Conservation (phyloP, 2,113 vertebrate genomes). For the Gymnorhina tibicen region DNA sequence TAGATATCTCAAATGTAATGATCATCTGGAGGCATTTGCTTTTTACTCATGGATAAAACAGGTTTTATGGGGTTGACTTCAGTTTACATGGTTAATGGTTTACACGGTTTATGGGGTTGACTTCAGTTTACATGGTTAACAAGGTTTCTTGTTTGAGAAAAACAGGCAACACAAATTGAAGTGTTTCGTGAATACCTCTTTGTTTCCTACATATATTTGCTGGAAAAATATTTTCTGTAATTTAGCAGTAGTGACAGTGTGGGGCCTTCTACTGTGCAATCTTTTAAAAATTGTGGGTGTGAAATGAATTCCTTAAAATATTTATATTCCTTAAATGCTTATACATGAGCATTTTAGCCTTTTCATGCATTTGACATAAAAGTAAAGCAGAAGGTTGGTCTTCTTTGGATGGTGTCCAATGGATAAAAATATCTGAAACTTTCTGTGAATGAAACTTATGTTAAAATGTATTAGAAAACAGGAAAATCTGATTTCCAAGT, state of each 20-base stretch:
- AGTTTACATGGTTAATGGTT: neutral
- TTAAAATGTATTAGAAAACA: neutral
- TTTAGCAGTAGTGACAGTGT: neutral
- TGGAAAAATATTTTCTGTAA: neutral
- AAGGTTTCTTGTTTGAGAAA: neutral
- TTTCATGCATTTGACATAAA: neutral
- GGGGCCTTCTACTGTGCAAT: neutral
- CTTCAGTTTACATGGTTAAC: neutral
- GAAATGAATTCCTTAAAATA: neutral
- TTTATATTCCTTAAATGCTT: neutral
- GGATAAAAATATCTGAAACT: neutral
- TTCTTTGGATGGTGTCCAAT: neutral
- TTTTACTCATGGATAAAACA: neutral
- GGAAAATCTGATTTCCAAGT: neutral
- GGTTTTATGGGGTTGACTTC: neutral
- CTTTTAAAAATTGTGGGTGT: neutral
- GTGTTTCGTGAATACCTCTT: neutral
- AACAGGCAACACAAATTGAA: neutral
- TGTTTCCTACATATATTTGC: neutral
- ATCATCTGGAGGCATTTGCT: neutral
- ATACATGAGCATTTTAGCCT: neutral
- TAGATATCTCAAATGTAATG: neutral
- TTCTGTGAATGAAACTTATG: neutral
- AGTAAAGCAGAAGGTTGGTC: neutral
- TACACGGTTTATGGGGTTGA: neutral